These are phyloP conservation scores for Acropternis orthonyx DNA, from an alignment of 2,797 vertebrate genomes.

Conservation along the genomic window DNA sequence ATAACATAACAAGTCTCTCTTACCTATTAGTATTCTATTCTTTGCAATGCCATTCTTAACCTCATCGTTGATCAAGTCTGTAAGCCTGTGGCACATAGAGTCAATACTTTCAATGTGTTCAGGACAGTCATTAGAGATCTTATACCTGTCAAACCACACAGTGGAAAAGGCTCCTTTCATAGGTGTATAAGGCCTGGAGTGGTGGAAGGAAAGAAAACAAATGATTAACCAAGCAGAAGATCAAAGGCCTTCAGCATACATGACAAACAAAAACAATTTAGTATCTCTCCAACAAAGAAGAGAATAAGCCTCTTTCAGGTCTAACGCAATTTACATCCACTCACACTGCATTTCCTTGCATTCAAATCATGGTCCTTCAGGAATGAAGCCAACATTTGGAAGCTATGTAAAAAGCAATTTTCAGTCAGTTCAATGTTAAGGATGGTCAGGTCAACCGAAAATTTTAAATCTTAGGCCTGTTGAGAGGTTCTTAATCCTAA, in stretches of 20 bases:
- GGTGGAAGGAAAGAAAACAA: background rate
- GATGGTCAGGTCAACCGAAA: background rate
- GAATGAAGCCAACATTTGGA: background rate
- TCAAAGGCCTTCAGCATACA: background rate
- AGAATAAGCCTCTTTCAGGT: background rate
- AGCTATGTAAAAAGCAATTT: background rate
- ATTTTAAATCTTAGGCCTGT: background rate
- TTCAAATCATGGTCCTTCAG: background rate
- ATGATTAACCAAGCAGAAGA: background rate
- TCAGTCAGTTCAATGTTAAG: background rate
- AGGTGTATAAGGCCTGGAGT: conserved; percentile 85
- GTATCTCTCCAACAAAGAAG: background rate
- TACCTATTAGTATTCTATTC: conserved; percentile 86
- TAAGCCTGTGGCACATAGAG: conserved; percentile 79
- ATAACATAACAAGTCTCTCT: conserved; percentile 11
- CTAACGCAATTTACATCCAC: background rate
- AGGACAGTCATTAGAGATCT: conserved; percentile 83
- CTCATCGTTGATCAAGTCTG: conserved; percentile 82
- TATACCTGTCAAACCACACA: conserved; percentile 89
- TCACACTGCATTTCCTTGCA: background rate
- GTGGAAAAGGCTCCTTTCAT: conserved; percentile 81
- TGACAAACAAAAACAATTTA: background rate
- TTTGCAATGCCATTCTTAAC: conserved; percentile 80
- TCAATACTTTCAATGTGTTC: conserved; percentile 88
- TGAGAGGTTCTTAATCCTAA: background rate